phyloP scores from a whole-genome alignment of 1,140 invertebrate genomes.

The Brachionus manjavacas region DNA sequence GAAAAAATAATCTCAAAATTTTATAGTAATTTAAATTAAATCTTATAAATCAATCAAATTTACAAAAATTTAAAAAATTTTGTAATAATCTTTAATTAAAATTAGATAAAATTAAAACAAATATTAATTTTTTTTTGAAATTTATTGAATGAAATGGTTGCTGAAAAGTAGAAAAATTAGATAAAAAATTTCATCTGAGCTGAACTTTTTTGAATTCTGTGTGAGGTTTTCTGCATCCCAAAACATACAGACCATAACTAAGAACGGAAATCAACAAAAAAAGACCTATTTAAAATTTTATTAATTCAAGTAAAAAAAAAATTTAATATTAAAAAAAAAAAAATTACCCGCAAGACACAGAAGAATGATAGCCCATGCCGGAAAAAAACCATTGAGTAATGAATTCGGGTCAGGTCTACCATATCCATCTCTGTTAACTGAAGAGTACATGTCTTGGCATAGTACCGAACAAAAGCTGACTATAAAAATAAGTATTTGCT shows the following conservation, averaged over 20 bases:
- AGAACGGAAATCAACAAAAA: not conserved
- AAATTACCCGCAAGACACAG: not conserved
- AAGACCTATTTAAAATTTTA: not conserved
- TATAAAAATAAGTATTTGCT: not conserved
- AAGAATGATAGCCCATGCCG: conserved; percentile 4
- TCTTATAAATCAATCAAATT: no score
- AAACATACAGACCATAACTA: not conserved
- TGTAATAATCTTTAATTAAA: no score
- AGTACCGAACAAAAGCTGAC: not conserved
- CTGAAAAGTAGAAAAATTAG: not conserved
- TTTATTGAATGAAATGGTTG: no score
- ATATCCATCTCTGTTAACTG: conserved; percentile 28
- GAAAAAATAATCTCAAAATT: no score
- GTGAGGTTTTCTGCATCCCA: conserved; percentile 11
- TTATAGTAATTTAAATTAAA: no score
- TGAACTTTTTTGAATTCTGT: conserved; percentile 27
- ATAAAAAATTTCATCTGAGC: not conserved
- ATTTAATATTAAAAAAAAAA: not conserved
- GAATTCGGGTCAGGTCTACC: conserved; percentile 7
- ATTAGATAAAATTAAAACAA: no score
- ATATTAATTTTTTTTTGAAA: no score
- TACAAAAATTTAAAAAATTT: no score
- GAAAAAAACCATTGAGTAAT: conserved; percentile 9
- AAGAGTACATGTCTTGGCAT: not conserved
- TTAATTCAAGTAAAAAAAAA: not conserved